Conservation (phyloP, 92 coral and sea anemone species). For the Ricordea florida region DNA sequence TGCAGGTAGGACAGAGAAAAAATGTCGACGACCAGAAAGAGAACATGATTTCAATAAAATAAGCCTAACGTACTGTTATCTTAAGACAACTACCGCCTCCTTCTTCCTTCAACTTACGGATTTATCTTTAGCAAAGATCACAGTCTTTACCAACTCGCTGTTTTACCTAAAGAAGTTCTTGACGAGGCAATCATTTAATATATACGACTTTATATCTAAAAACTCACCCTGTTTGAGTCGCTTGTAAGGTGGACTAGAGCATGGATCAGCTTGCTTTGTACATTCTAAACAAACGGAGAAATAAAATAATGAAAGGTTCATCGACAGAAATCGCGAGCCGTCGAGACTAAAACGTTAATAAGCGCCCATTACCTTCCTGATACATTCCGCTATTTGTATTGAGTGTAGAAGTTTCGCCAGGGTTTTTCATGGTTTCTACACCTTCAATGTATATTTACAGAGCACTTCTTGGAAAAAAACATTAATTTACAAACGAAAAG, state of each 20-base stretch:
- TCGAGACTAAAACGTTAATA: background rate
- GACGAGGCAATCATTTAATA: too few species aligned
- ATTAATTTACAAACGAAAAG: background rate
- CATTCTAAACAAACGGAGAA: background rate
- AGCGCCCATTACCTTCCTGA: slow-evolving; percentile 22
- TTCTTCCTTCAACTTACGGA: too few species aligned
- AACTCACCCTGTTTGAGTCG: slow-evolving; percentile 89
- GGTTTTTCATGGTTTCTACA: slow-evolving; percentile 46
- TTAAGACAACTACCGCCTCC: too few species aligned
- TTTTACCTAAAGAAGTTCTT: too few species aligned
- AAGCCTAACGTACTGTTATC: too few species aligned
- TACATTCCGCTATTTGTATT: background rate
- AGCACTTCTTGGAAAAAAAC: background rate
- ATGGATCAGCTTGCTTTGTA: slow-evolving; percentile 49
- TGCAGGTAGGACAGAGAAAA: too few species aligned
- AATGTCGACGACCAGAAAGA: too few species aligned
- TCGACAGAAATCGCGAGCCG: background rate
- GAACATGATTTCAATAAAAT: too few species aligned
- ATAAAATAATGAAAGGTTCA: background rate
- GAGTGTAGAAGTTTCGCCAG: slow-evolving; percentile 41
- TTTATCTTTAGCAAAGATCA: too few species aligned
- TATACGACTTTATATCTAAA: too few species aligned
- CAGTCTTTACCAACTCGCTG: too few species aligned
- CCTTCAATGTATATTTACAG: background rate
- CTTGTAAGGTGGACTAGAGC: slow-evolving; percentile 98